Base-by-base conservation (phyloP, 2,113 vertebrate genomes). In the Struthidea cinerea region DNA sequence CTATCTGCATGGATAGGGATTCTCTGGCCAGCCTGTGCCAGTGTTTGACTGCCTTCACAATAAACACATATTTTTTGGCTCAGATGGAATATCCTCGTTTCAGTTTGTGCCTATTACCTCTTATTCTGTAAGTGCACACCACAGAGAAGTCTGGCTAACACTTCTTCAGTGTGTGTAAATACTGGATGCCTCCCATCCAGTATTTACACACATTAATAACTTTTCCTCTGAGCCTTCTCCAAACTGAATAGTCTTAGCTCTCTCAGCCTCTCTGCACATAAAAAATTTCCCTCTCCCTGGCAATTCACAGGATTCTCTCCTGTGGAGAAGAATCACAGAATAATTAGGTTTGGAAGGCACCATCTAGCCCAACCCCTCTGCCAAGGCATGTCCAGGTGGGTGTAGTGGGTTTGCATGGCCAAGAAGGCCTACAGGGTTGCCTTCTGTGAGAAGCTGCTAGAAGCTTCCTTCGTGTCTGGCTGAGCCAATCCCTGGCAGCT, bases 41-140 rank as follows among this genome's bases (percentile, higher is more conserved):
- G 8, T 70, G 28, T 61, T 70, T 41, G 28, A 16, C 28, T 63
- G 24, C 41, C 30, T 13, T 79, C 30, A 47, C 10, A 47, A 21
- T 55, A n/a, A 63, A 61, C 0, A 0, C 3, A 3, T n/a, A 11
- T 26, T 24, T 63, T 77, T 46, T n/a, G 41, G 65, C 47, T 63
- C 56, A 14, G 19, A 30, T 55, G 28, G 23, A 61, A 11, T 39
- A 47, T 39, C 7, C 33, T 61, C 10, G n/a, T 53, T 53, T 70
- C 53, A 39, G 20, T 61, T 55, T 61, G 19, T 53, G n/a, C 56
- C 19, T 47, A 3, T 55, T 23, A 30, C 10, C 19, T 61, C 74
- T 87, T 3, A 1, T 70, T 39, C 13, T 79, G 28, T 70, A 9
- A 41, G n/a, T 28, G 65, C 8, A 33, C 33, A 65, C 49, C 53